A percentile compares a stretch with the other conserved stretches of the same genome.
Evolutionary conservation across 1,140 invertebrate species (phyloP).

Genomic region (Colletes latitarsis): DNA sequence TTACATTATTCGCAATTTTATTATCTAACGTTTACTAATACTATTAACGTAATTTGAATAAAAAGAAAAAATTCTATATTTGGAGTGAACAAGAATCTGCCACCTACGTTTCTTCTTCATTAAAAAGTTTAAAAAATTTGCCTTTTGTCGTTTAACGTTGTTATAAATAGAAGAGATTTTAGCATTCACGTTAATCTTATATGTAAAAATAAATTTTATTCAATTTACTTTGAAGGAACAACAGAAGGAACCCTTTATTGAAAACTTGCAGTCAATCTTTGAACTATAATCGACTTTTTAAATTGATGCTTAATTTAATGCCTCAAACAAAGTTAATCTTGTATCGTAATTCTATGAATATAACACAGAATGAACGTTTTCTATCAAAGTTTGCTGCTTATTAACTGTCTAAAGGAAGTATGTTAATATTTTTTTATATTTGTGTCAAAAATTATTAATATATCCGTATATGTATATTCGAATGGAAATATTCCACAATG

Average conservation of each 20-base stretch:
- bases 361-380: conserved; percentile 11
- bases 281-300: background rate
- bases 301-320: background rate
- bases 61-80: background rate
- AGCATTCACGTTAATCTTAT: conserved; percentile 41
- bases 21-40: background rate
- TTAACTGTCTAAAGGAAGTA: conserved; percentile 32
- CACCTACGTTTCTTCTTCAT: background rate
- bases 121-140: background rate
- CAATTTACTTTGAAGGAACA: conserved; percentile 54
- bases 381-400: conserved; percentile 47
- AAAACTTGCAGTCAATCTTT: conserved; percentile 19
- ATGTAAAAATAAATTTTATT: conserved; percentile 65
- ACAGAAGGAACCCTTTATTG: conserved; percentile 58
- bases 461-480: conserved; percentile 16
- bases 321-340: conserved; percentile 3
- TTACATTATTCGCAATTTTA: background rate
- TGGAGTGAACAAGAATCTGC: background rate
- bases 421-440: conserved; percentile 13
- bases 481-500: conserved; percentile 51
- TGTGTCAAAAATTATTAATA: conserved; percentile 46
- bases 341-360: background rate
- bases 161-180: conserved; percentile 57
- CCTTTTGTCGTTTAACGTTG: background rate
- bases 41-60: background rate